phyloP scores from a whole-genome alignment of 1,140 invertebrate genomes.

The Oryctes rhinoceros region DNA sequence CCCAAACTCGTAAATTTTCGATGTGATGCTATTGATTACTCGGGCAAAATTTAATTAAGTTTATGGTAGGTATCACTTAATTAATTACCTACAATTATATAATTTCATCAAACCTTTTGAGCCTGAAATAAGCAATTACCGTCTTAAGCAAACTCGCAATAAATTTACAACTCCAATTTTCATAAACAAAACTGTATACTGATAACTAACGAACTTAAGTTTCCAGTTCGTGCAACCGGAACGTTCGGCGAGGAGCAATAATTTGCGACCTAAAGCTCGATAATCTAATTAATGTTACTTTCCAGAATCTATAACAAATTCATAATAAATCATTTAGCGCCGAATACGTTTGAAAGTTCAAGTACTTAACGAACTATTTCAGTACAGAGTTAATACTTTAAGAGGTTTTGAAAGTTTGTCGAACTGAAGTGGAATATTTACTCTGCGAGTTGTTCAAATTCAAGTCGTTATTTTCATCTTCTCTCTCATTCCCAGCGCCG shows the following conservation, averaged over 20 bases:
- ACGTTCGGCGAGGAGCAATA: not conserved
- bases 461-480: constrained; percentile 39
- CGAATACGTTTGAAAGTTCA: constrained; percentile 43
- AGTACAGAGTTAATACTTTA: constrained; percentile 41
- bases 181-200: constrained; percentile 33
- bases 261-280: constrained; percentile 30
- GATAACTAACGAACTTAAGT: constrained; percentile 10
- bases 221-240: constrained; percentile 21
- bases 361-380: constrained; percentile 43
- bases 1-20: too few species aligned
- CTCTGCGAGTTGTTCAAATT: constrained; percentile 41
- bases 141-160: not conserved
- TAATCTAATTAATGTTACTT: constrained; percentile 37
- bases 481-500: not conserved
- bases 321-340: constrained; percentile 43
- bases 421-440: constrained; percentile 38
- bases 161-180: constrained; percentile 21
- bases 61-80: too few species aligned
- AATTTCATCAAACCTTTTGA: too few species aligned
- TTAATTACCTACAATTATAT: too few species aligned
- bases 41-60: too few species aligned
- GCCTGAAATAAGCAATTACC: constrained; percentile 2
- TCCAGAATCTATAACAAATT: constrained; percentile 42
- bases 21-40: too few species aligned
- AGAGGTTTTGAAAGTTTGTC: constrained; percentile 38